These are phyloP conservation scores for Mimachlamys varia DNA, from an alignment of 2,888 invertebrate species.

Conservation along the genomic window DNA sequence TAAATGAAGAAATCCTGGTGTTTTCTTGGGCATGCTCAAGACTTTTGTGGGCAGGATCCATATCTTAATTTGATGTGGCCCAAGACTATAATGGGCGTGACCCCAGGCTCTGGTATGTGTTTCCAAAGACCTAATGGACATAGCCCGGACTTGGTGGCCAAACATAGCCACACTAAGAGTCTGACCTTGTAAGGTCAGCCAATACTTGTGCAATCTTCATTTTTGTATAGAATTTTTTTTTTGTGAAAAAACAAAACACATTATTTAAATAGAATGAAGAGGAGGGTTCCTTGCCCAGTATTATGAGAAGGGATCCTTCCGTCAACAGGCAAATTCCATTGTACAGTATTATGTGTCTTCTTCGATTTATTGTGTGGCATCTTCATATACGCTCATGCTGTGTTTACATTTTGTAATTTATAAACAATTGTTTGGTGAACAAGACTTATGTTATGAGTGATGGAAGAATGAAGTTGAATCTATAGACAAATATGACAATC, in stretches of 20 bases:
- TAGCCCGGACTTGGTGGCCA: neutral
- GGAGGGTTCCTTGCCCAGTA: neutral
- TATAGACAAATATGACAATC: no score
- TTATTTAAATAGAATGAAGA: neutral
- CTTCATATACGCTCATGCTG: slow-evolving; percentile 12
- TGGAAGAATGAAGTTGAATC: neutral
- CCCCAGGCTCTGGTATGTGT: neutral
- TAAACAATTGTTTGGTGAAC: neutral
- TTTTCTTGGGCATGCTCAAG: slow-evolving; percentile 17
- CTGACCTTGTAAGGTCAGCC: neutral
- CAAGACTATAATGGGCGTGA: neutral
- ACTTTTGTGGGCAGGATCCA: neutral
- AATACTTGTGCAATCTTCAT: slow-evolving; percentile 28
- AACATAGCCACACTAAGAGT: neutral
- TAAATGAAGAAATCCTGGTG: neutral
- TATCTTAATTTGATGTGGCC: neutral
- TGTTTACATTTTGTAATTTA: slow-evolving; percentile 34
- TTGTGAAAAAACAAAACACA: neutral
- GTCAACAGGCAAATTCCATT: slow-evolving; percentile 9
- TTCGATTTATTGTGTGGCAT: neutral
- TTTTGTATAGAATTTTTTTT: neutral
- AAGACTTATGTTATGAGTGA: neutral
- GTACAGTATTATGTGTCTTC: slow-evolving; percentile 12
- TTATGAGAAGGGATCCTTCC: neutral
- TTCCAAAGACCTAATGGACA: neutral